phyloP scores from a whole-genome alignment of 2,797 vertebrate genomes.

The Podarcis lilfordi region DNA sequence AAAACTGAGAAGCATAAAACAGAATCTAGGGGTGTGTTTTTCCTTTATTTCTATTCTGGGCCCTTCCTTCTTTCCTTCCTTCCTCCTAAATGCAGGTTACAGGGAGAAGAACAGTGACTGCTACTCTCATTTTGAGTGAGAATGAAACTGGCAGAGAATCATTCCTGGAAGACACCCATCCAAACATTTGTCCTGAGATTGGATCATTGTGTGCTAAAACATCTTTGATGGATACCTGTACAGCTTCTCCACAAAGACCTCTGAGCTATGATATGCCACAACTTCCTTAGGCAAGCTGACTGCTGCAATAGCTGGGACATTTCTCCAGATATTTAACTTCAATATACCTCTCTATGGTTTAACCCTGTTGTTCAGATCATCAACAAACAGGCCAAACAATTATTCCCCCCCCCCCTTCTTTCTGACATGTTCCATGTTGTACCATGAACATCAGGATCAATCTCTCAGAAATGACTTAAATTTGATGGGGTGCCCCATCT shows the following conservation, averaged over 20 bases:
- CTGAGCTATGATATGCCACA: not conserved
- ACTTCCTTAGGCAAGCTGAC: not conserved
- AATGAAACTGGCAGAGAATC: not conserved
- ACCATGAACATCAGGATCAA: not conserved
- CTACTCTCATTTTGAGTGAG: not conserved
- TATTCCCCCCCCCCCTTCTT: not conserved
- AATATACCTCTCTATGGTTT: not conserved
- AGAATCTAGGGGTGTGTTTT: not conserved
- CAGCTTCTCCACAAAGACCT: not conserved
- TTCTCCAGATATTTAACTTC: not conserved
- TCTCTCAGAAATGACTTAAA: not conserved
- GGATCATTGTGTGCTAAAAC: not conserved
- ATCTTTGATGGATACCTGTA: not conserved
- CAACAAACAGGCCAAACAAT: not conserved
- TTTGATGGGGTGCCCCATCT: not conserved
- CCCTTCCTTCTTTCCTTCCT: not conserved
- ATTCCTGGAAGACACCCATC: not conserved
- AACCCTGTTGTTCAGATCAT: not conserved
- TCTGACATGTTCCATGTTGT: not conserved
- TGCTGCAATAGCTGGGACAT: not conserved
- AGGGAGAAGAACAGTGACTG: not conserved
- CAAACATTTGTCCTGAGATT: not conserved
- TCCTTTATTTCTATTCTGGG: not conserved
- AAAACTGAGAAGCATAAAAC: not conserved
- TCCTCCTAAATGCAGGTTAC: not conserved